These are phyloP conservation scores for Microtus richardsoni DNA, from an alignment of 2,113 vertebrate genomes.

Conservation along the genomic window DNA sequence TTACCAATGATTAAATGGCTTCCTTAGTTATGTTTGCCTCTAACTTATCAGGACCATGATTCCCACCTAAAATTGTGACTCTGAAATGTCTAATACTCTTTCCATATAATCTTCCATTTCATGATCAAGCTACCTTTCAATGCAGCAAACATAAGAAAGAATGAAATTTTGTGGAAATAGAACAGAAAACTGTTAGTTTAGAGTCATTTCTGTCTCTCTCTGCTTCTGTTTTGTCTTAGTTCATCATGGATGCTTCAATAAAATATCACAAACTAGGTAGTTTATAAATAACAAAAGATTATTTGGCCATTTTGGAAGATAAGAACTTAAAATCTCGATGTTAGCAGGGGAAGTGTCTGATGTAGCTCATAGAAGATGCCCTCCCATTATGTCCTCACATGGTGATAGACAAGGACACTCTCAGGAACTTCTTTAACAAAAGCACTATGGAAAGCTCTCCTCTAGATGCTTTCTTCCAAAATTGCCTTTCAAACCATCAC, in stretches of 20 bases:
- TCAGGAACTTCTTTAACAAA: neutral
- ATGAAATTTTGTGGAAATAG: neutral
- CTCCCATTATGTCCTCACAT: neutral
- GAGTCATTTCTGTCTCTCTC: neutral
- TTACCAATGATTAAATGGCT: neutral
- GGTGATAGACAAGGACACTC: neutral
- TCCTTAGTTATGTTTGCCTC: neutral
- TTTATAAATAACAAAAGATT: neutral
- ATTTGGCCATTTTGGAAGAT: neutral
- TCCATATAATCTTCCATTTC: neutral
- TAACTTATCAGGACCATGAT: neutral
- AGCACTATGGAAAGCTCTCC: neutral
- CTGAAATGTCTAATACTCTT: neutral
- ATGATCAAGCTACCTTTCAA: neutral
- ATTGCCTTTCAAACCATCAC: no score
- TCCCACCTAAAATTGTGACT: neutral
- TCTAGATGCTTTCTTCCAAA: neutral
- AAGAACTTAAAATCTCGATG: neutral
- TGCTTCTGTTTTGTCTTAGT: neutral
- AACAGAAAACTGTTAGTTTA: neutral
- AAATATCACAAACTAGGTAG: neutral
- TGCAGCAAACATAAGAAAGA: neutral
- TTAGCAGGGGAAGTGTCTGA: fast-evolving
- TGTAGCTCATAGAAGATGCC: neutral
- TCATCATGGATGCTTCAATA: neutral